These are phyloP conservation scores for Myopa testacea DNA, from an alignment of 2,888 invertebrate genomes.

Conservation along the genomic window DNA sequence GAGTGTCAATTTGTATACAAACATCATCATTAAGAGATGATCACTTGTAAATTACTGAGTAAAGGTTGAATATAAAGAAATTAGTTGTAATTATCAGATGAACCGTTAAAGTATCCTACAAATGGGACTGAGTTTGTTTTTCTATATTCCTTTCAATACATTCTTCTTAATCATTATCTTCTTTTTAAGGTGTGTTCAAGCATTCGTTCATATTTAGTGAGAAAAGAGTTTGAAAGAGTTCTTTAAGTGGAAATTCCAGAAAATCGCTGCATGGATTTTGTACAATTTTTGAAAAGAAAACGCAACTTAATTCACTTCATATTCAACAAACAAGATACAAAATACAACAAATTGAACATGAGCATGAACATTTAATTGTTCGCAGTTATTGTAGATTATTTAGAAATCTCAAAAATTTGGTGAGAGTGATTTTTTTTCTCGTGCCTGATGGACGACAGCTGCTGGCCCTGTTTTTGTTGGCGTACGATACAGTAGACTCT, in stretches of 20 bases:
- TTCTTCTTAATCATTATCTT: no score
- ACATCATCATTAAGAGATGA: background rate
- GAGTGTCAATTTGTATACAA: no score
- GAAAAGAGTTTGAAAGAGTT: background rate
- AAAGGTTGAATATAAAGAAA: background rate
- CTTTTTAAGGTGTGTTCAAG: background rate
- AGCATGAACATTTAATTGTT: no score
- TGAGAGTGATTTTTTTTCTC: background rate
- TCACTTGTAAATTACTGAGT: background rate
- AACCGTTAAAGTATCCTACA: background rate
- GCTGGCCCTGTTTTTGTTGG: background rate
- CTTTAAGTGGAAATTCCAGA: background rate
- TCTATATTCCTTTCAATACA: no score
- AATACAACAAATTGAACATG: no score
- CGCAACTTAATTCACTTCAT: background rate
- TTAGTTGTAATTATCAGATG: background rate
- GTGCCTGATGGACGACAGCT: background rate
- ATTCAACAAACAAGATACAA: no score
- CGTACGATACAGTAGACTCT: background rate
- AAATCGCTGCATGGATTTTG: background rate
- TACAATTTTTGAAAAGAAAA: background rate
- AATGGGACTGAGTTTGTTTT: no score
- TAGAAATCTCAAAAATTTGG: background rate
- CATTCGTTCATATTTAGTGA: background rate
- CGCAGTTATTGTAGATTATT: no score